Conservation (phyloP, 1,140 invertebrate species). For the Bombus confusus region DNA sequence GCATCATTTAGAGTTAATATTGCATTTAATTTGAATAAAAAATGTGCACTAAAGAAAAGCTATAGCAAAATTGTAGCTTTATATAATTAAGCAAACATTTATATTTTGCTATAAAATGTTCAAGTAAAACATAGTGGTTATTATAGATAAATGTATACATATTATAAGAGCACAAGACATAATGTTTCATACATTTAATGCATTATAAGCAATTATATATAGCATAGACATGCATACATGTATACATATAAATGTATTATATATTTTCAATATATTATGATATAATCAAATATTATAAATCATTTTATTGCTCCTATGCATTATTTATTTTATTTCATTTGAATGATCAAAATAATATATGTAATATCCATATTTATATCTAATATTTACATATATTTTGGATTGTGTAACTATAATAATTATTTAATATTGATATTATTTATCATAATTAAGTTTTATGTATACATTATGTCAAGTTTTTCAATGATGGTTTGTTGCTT, state of each 20-base stretch:
- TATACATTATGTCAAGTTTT: neutral
- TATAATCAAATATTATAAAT: no score
- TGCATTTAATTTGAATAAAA: neutral
- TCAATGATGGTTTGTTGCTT: neutral
- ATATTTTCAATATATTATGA: no score
- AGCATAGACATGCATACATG: neutral
- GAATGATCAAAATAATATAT: neutral
- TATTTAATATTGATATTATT: neutral
- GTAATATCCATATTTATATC: neutral
- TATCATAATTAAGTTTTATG: neutral
- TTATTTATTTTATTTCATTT: neutral
- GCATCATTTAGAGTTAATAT: neutral
- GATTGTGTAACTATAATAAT: slow-evolving; percentile 23
- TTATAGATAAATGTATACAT: neutral
- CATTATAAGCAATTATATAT: neutral
- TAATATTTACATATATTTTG: neutral
- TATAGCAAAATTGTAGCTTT: neutral
- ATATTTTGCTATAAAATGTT: neutral
- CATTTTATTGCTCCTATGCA: neutral
- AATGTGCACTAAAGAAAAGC: neutral
- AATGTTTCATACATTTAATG: neutral
- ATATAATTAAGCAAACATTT: neutral
- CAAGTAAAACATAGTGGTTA: neutral
- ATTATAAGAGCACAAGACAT: neutral
- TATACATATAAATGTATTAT: neutral